Base-by-base conservation (phyloP, 2,888 invertebrate genomes). In the Cerastoderma edule region DNA sequence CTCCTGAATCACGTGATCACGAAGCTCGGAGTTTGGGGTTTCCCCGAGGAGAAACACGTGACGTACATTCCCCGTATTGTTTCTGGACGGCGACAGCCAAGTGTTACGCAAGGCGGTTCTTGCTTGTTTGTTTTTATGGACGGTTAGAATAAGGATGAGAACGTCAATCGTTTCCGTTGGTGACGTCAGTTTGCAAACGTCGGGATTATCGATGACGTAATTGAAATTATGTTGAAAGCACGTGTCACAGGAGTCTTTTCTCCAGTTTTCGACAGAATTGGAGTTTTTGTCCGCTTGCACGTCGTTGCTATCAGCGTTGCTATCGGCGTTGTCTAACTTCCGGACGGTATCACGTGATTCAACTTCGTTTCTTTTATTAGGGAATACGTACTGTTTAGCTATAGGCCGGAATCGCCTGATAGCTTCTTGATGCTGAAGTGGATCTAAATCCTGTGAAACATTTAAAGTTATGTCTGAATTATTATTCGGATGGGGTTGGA, bases 181-280 rank as follows among this genome's bases (percentile, higher is more conserved):
- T 32, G 54, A 10, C 8, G 44, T 39, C 22, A 35, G 48, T 16
- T 73, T 67, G 48, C 84, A 84, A 1, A 84, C 75, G 22, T 75
- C 39, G 2, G 72, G 69, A 63, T 82, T 82, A n/a, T 80, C 67
- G 48, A 84, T 72, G 19, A 76, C 30, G 57, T 81, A 84, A 46
- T 75, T 75, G 71, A 82, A 84, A 48, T 78, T 54, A 32, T 84
- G 84, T 33, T 64, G 16, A 72, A 84, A 84, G 57, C 84, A 84
- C 19, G 39, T 32, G 16, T 71, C 48, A 66, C 84, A 84, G 0
- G 27, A 46, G 27, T 71, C 63, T 35, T 76, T 64, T 57, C 76
- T 54, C 16, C 24, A 46, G 19, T 65, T 46, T 16, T 16, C 27
- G 27, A 28, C 22, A 3, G 44, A 28, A n/a, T n/a, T n/a, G n/a